Percentiles rank a stretch among this genome's conserved stretches.
Conservation (phyloP, 2,113 vertebrate genomes). For the Cariama cristata region DNA sequence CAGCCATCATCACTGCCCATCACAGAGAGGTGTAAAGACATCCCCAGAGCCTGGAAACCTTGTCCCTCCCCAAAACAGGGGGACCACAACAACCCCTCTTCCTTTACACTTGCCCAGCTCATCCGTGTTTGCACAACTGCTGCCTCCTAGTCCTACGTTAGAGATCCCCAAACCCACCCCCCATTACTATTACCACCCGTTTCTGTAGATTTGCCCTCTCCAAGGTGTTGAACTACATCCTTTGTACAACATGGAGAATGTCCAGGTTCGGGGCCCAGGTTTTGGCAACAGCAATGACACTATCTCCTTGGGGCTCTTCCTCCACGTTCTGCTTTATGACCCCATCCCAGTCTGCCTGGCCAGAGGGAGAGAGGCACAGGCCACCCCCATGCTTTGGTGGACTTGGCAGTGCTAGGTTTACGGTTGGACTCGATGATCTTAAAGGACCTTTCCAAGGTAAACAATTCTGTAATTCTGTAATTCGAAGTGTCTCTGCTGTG, state of each 20-base stretch:
- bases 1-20: rapidly evolving
- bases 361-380: not conserved
- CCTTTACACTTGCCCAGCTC: not conserved
- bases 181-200: not conserved
- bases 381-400: not conserved
- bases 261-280: not conserved
- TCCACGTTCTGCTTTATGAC: not conserved
- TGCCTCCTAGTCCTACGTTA: not conserved
- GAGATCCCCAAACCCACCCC: not conserved
- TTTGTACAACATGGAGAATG: not conserved
- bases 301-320: not conserved
- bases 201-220: not conserved
- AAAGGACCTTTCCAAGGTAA: too few species aligned
- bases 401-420: too few species aligned
- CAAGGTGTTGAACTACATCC: rapidly evolving
- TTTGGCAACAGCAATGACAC: not conserved
- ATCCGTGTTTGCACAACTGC: not conserved
- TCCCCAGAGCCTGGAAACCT: not conserved
- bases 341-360: not conserved
- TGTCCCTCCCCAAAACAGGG: not conserved
- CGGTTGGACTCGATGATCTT: too few species aligned
- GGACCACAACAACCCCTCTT: not conserved
- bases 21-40: not conserved
- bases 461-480: too few species aligned
- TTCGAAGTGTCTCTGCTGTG: not conserved